phyloP scores from a whole-genome alignment of 1,140 invertebrate species.

The Paralvinella palmiformis region DNA sequence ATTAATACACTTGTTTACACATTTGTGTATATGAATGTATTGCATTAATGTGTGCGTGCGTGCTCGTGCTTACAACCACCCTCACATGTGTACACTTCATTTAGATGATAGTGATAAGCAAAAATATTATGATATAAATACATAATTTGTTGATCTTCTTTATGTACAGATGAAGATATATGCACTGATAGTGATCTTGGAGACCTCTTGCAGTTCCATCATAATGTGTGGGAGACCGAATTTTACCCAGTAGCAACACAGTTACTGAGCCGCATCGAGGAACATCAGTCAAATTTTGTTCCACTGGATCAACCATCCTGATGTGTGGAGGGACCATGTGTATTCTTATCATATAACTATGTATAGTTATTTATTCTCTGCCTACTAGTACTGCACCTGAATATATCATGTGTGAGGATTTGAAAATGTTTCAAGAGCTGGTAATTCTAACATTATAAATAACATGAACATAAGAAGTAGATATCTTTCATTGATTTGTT shows the following conservation, averaged over 20 bases:
- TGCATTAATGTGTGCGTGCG: neutral
- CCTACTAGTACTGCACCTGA: too few relatives aligned
- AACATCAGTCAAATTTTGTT: constrained; percentile 41
- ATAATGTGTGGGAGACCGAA: constrained; percentile 42
- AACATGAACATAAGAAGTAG: too few relatives aligned
- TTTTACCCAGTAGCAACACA: constrained; percentile 45
- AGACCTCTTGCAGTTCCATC: constrained; percentile 36
- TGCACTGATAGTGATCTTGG: constrained; percentile 25
- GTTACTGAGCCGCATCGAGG: constrained; percentile 40
- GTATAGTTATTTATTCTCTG: too few relatives aligned
- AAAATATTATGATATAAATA: neutral
- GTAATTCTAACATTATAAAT: too few relatives aligned
- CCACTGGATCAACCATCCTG: constrained; percentile 30
- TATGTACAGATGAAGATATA: constrained; percentile 35
- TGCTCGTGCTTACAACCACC: neutral
- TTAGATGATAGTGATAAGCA: neutral
- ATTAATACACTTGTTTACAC: neutral
- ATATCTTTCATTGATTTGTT: too few relatives aligned
- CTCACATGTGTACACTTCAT: neutral
- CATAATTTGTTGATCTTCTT: neutral
- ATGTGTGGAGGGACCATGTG: too few relatives aligned
- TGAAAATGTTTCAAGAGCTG: too few relatives aligned
- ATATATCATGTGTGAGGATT: too few relatives aligned
- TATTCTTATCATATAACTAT: too few relatives aligned
- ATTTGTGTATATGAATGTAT: neutral